Evolutionary conservation across 2,888 invertebrate species (phyloP), one percentile per base, ranked within the genome.

Genomic region (Zele albiditarsus): DNA sequence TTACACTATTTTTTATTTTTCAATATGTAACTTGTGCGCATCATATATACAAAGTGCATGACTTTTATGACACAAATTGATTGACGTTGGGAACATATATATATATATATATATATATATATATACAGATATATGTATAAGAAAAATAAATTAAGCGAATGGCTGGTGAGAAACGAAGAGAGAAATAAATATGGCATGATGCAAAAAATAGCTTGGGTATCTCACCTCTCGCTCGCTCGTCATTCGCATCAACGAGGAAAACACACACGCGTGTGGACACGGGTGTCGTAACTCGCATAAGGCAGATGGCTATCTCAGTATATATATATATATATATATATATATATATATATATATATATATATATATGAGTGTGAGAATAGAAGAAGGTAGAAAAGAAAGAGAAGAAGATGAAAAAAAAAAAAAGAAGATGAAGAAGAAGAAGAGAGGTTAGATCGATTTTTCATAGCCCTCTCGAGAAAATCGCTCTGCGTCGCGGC

Each of bases 361-460:
- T 65, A 65, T 38, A 53, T 38, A 69, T 42, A 46, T 38, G 65
- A 42, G 63, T 23, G 31, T 49, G 31, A 60, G 68, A 66, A 68
- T 42, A 23, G 60, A 71, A 67, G 60, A 49, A 53, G 66, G 33
- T 0, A 33, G 5, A 38, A 62, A 62, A 42, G 53, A 65, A 33
- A 33, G 62, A 62, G 63, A 73, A 60, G 25, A 68, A 66, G 49
- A 70, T 73, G 60, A 58, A 58, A 23, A 23, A 58, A 42, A 67
- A 14, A 46, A 46, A 38, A 31, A 31, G 6, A 31, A 31, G 6
- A 31, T 31, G 8, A 66, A 6, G 38, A 65, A 20, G 14, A 33
- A 10, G 57, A 72, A 66, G 53, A 74, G 79, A 86, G 85, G 84
- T 85, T 84, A 84, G 83, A 86, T 86, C 84, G 86, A 86, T 86